phyloP scores from a whole-genome alignment of 2,113 vertebrate genomes.

The Epinephelus cyanopodus region DNA sequence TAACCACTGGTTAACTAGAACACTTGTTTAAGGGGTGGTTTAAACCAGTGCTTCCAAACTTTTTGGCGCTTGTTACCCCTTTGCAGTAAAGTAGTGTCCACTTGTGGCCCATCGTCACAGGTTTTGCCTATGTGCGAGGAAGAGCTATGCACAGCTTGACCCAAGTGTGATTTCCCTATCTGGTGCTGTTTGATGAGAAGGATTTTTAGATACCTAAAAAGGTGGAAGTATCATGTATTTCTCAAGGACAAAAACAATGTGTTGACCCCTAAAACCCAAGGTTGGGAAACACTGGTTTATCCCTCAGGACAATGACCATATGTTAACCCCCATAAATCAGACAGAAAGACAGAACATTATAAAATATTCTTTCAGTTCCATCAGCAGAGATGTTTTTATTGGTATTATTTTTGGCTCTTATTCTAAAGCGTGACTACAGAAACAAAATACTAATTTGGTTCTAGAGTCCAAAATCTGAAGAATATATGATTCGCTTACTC shows the following conservation, averaged over 20 bases:
- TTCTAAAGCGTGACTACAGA: neutral
- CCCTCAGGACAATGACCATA: neutral
- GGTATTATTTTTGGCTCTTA: too few relatives aligned
- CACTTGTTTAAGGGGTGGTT: neutral
- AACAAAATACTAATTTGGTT: neutral
- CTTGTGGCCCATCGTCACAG: neutral
- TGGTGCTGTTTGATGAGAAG: neutral
- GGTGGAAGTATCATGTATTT: neutral
- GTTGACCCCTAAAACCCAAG: neutral
- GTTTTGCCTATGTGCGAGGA: neutral
- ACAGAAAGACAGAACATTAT: neutral
- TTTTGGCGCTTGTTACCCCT: neutral
- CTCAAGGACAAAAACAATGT: neutral
- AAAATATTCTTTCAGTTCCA: neutral
- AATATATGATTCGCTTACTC: constrained; percentile 7
- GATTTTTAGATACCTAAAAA: neutral
- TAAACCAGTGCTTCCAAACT: neutral
- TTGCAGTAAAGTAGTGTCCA: too few relatives aligned
- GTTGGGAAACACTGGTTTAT: neutral
- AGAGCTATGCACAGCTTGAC: neutral
- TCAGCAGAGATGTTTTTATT: neutral
- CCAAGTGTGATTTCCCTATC: neutral
- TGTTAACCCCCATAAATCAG: neutral
- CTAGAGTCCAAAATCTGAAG: neutral
- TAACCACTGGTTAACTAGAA: neutral